phyloP scores from a whole-genome alignment of 2,888 invertebrate genomes.

The Cantharis lateralis region DNA sequence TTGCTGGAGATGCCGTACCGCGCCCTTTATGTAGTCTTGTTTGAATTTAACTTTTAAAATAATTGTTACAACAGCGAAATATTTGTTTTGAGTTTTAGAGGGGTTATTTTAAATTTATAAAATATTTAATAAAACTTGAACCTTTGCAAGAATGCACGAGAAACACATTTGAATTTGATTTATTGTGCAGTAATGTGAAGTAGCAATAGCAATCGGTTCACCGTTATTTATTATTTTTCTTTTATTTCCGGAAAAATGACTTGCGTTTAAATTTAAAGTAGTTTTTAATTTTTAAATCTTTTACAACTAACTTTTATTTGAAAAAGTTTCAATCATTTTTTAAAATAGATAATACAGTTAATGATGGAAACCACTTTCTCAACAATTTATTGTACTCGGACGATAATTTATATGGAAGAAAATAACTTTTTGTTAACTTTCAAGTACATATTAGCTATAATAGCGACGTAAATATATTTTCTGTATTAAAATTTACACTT shows the following conservation, averaged over 20 bases:
- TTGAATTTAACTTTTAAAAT: constrained; percentile 22
- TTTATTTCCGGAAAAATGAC: neutral
- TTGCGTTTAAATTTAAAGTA: neutral
- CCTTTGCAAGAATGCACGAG: neutral
- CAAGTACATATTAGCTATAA: too few relatives aligned
- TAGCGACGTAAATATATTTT: neutral
- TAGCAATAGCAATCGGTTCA: neutral
- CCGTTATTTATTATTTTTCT: neutral
- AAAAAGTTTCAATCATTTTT: neutral
- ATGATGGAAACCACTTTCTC: too few relatives aligned
- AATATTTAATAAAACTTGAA: neutral
- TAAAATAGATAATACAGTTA: too few relatives aligned
- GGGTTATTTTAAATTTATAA: neutral
- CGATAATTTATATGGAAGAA: too few relatives aligned
- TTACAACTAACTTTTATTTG: neutral
- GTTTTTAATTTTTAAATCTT: neutral
- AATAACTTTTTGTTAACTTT: too few relatives aligned
- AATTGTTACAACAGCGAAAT: constrained; percentile 5
- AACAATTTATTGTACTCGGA: too few relatives aligned
- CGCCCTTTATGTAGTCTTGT: constrained; percentile 14
- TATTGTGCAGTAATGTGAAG: neutral
- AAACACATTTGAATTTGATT: neutral
- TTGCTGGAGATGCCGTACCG: constrained; percentile 30
- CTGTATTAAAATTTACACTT: neutral
- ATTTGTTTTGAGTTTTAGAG: neutral